phyloP scores from a whole-genome alignment of 2,888 invertebrate genomes.

The Pilophorus perplexus region DNA sequence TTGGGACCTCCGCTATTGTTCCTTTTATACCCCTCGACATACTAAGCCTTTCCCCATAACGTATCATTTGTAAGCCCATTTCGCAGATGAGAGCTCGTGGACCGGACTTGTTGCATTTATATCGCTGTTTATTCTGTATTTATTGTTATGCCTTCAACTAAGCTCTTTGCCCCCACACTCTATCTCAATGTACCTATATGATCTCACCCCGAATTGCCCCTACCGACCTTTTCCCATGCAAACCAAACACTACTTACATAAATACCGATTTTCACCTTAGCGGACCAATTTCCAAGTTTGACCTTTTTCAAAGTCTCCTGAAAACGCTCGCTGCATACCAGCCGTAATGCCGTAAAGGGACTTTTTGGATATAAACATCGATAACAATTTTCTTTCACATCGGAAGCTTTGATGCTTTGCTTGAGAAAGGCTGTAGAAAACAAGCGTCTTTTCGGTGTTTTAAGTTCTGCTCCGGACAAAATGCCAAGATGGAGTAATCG shows the following conservation, averaged over 20 bases:
- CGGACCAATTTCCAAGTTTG: slow-evolving; percentile 19
- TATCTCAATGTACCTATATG: slow-evolving; percentile 34
- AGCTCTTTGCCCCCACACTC: slow-evolving; percentile 25
- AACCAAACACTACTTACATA: slow-evolving; percentile 39
- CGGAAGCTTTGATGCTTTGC: too few species aligned
- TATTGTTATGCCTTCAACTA: slow-evolving; percentile 38
- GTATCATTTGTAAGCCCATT: slow-evolving; percentile 40
- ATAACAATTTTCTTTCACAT: too few species aligned
- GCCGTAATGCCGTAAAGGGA: too few species aligned
- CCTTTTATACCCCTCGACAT: slow-evolving; percentile 32
- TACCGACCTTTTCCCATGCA: slow-evolving; percentile 31
- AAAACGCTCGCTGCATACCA: too few species aligned
- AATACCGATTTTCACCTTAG: slow-evolving; percentile 25
- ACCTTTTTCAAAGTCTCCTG: too few species aligned
- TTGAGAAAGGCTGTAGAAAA: too few species aligned
- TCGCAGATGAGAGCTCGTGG: slow-evolving; percentile 35
- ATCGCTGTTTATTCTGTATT: slow-evolving; percentile 39
- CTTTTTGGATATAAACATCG: too few species aligned
- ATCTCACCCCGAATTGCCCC: slow-evolving; percentile 22
- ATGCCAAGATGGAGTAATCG: too few species aligned
- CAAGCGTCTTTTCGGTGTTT: too few species aligned
- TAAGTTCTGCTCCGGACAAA: too few species aligned
- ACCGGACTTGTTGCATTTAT: slow-evolving; percentile 40
- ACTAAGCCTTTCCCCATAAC: slow-evolving; percentile 41
- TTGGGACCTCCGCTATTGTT: slow-evolving; percentile 35